Percentiles rank a stretch among this genome's conserved stretches.
phyloP scores from a whole-genome alignment of 2,797 vertebrate species.

The Synaphobranchus kaupii region DNA sequence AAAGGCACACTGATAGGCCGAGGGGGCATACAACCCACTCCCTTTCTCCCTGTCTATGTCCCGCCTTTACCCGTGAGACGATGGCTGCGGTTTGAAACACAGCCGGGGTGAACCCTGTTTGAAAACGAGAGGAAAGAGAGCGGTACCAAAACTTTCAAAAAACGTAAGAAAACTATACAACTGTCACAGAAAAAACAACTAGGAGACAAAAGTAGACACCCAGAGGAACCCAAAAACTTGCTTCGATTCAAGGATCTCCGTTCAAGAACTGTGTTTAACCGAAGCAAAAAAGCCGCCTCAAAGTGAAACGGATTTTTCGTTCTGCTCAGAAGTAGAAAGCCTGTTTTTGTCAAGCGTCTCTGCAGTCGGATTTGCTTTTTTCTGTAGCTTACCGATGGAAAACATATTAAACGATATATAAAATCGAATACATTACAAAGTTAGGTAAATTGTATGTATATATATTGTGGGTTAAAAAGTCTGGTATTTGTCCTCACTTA shows the following conservation, averaged over 20 bases:
- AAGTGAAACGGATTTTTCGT: conserved; percentile 61
- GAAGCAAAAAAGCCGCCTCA: conserved; percentile 48
- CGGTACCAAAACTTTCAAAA: conserved; percentile 59
- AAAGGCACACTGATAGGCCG: background rate
- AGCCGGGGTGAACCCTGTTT: conserved; percentile 52
- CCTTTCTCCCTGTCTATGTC: background rate
- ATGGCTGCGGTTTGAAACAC: conserved; percentile 72
- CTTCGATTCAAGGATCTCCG: background rate
- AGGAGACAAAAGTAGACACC: conserved; percentile 39
- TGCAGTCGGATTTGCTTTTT: conserved; percentile 52
- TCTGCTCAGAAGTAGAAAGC: conserved; percentile 54
- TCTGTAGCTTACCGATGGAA: conserved; percentile 51
- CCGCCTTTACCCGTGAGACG: conserved; percentile 70
- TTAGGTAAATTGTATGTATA: conserved; percentile 37
- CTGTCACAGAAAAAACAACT: conserved; percentile 12
- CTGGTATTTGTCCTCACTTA: conserved; percentile 53
- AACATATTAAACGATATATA: conserved; percentile 41
- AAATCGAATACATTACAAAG: conserved; percentile 40
- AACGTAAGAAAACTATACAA: conserved; percentile 47
- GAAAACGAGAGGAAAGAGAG: conserved; percentile 41
- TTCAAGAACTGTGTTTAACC: conserved; percentile 38
- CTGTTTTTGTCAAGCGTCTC: conserved; percentile 50
- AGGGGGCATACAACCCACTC: background rate
- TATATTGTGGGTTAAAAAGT: conserved; percentile 26
- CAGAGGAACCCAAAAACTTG: conserved; percentile 28